Evolutionary conservation across 2,888 invertebrate genomes (phyloP), one percentile per base, ranked within the genome.

Genomic region (Phortica magna): DNA sequence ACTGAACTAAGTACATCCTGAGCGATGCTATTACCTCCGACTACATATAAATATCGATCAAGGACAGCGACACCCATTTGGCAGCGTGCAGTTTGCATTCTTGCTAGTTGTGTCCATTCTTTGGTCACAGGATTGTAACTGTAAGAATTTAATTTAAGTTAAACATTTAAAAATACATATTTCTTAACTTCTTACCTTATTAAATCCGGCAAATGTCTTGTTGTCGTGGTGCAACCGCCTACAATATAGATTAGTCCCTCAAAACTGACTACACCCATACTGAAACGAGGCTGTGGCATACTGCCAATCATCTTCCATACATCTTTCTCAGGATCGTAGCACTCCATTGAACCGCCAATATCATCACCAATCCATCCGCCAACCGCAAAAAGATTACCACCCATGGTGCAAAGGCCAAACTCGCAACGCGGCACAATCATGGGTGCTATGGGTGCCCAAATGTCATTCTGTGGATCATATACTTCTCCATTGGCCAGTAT

Each of bases 291-390:
- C 84, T 96, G 96, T 0, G 96, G 96, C 93, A 98, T 94, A 87
- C 95, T 94, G 0, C 96, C 97, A 76, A 95, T 94, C 67, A 95
- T 92, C 43, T 93, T 93, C 98, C 98, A 98, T 79, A 94, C 93
- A 90, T 97, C 95, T 48, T 94, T 93, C 76, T 94, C 93, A 0
- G 97, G 96, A 91, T 98, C 96, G 90, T 97, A 98, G 83, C 95
- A 94, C 91, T 98, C 98, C 80, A 98, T 96, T 0, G 96, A 95
- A 39, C 96, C 95, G 1, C 97, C 97, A 90, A 98, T 97, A 89
- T 97, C 97, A 79, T 96, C 96, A 0, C 98, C 98, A 48, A 98
- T 95, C 98, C 98, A 98, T 4, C 98, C 98, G 64, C 98, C 98
- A 84, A 98, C 95, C 0, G 97, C 98, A 90, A 96, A 97, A 77